Evolutionary conservation across 2,113 vertebrate species (phyloP).

Genomic region (Pelecanus crispus): DNA sequence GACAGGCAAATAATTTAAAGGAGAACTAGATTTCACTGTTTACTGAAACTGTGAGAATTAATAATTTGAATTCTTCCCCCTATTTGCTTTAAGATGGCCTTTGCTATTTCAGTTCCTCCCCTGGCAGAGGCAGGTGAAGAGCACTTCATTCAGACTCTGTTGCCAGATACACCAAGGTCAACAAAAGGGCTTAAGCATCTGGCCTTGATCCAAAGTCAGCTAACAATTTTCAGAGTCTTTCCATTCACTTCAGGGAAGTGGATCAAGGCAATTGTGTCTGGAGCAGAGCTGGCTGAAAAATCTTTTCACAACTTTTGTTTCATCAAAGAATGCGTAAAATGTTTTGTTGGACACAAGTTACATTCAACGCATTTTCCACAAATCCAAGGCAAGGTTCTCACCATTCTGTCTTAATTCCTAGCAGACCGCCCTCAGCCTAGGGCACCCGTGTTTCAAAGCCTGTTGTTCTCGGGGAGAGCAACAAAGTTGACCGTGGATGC

Average conservation of each 20-base stretch:
- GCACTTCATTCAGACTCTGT: neutral
- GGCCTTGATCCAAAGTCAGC: neutral
- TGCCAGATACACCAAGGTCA: neutral
- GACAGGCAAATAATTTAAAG: neutral
- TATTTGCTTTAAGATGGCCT: neutral
- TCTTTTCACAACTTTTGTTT: neutral
- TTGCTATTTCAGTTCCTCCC: neutral
- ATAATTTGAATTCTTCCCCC: neutral
- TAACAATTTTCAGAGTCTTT: neutral
- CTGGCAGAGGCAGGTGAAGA: neutral
- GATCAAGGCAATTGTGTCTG: neutral
- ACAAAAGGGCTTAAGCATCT: neutral
- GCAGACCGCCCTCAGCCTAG: neutral
- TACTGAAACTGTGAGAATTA: neutral
- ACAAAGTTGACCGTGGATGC: rapidly evolving
- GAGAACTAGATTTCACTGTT: neutral
- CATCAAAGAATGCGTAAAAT: neutral
- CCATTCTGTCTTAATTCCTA: neutral
- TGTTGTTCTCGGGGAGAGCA: neutral
- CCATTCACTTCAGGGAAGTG: neutral
- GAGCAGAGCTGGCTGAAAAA: neutral
- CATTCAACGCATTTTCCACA: neutral
- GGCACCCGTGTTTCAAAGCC: neutral
- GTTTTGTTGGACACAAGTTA: neutral
- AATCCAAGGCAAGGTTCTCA: neutral